These are phyloP conservation scores for Phainopepla nitens DNA, from an alignment of 2,113 vertebrate genomes.

Conservation along the genomic window DNA sequence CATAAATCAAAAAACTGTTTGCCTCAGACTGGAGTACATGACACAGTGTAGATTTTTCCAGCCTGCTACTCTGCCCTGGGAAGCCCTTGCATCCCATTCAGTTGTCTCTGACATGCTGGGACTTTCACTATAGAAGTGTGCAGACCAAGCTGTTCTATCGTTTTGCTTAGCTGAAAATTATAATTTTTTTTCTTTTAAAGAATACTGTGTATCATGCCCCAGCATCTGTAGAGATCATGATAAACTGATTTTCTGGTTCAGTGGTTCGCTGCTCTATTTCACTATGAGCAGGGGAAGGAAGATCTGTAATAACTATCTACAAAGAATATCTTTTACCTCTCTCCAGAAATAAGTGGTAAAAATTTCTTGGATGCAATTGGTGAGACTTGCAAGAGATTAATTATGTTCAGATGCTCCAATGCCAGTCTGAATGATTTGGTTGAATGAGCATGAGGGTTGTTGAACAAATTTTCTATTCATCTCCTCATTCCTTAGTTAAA, in stretches of 20 bases:
- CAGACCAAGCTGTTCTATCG: not conserved
- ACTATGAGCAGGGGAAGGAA: not conserved
- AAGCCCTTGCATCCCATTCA: not conserved
- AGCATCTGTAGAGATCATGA: not conserved
- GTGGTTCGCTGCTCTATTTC: not conserved
- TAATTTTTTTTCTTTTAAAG: not conserved
- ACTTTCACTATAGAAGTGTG: not conserved
- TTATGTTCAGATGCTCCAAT: not conserved
- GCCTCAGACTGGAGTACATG: not conserved
- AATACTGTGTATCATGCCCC: not conserved
- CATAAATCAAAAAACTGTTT: not conserved
- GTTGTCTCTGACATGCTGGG: fast-evolving
- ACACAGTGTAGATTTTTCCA: not conserved
- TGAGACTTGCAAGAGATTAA: not conserved
- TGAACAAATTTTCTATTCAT: not conserved
- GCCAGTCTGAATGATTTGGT: not conserved
- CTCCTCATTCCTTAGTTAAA: not conserved
- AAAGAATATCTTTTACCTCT: not conserved
- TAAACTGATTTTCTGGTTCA: not conserved
- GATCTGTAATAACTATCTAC: not conserved
- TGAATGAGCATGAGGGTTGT: not conserved
- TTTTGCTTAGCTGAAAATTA: not conserved
- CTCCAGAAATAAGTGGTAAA: not conserved
- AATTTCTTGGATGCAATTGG: not conserved
- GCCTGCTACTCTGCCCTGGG: not conserved